Evolutionary conservation across 1,140 invertebrate species (phyloP), one percentile per base, ranked within the genome.

Genomic region (Penaeus chinensis): DNA sequence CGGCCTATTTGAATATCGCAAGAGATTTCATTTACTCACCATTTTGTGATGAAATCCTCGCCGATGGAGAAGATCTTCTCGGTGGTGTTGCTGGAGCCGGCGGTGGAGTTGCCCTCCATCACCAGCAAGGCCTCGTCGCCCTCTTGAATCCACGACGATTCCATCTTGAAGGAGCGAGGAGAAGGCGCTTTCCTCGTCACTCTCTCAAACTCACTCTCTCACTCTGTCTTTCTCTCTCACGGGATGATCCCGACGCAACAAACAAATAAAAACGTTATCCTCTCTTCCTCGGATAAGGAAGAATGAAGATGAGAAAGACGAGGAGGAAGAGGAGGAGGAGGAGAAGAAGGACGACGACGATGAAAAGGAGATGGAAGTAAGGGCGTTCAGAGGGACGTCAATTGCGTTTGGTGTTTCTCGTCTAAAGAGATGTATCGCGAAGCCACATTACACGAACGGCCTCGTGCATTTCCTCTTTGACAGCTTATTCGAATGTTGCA

Each of bases 21-120:
- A 13, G 54, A 16, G 54, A 54, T 54, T 11, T 13, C 54, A 11
- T 54, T 16, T 81, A 87, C 86, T 82, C 69, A 87, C 86, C 86
- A 87, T 82, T 87, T 87, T 24, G 80, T 83, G 37, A 87, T 87
- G 86, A 87, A 87, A 69, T 87, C 86, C 61, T 87, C 78, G 22
- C 86, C 80, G n/a, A 87, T 87, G 60, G 86, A 87, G 86, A 83
- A 87, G 86, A 87, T 87, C 63, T 63, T 74, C 42, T 87, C 86
- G 24, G 86, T 87, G 80, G 81, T 87, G 86, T 87, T 87, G 86
- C 78, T 87, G 86, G 86, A 87, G 62, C 60, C 13, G 19, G 32
- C 13, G 24, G 86, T 87, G 69, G 86, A 82, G 80, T 87, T 87
- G 4, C 84, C 84, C 37, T 86, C 84, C 71, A 77, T 54, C 16